These are phyloP conservation scores for Hippocampus barbouri DNA, from an alignment of 2,113 vertebrate genomes.

Conservation along the genomic window DNA sequence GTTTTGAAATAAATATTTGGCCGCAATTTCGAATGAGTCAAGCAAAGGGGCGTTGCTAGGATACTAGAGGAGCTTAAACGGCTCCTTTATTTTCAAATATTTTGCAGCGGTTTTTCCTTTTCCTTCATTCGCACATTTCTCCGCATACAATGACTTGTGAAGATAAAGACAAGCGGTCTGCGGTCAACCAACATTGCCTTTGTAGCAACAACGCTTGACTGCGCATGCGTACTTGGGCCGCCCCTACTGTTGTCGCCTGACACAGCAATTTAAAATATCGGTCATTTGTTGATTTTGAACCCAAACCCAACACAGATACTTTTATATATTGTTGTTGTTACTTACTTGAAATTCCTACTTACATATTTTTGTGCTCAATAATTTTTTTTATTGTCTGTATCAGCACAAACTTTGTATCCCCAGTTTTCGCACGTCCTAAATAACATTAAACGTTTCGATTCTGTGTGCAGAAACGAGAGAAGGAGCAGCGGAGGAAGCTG, in stretches of 20 bases:
- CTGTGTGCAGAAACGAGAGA: constrained; percentile 56
- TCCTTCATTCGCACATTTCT: background rate
- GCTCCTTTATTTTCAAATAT: background rate
- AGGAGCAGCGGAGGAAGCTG: constrained; percentile 67
- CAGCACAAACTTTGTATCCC: no score
- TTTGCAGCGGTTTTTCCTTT: background rate
- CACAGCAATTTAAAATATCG: background rate
- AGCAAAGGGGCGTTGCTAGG: constrained; percentile 51
- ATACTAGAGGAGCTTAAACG: constrained; percentile 28
- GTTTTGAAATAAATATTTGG: background rate
- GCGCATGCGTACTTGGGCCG: background rate
- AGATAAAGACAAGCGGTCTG: background rate
- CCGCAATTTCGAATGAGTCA: background rate
- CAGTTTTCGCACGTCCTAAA: background rate
- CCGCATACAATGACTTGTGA: background rate
- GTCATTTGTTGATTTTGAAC: background rate
- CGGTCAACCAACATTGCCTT: background rate
- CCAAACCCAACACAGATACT: background rate
- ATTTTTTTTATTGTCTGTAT: no score
- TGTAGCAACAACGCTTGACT: background rate
- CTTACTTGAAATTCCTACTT: no score
- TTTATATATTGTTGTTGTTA: no score
- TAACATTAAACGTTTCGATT: background rate
- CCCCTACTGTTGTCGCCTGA: background rate
- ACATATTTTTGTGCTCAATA: no score